A percentile compares a stretch with the other conserved stretches of the same genome.
Evolutionary conservation across 2,888 invertebrate species (phyloP).

Genomic region (Leptopilina syphax): DNA sequence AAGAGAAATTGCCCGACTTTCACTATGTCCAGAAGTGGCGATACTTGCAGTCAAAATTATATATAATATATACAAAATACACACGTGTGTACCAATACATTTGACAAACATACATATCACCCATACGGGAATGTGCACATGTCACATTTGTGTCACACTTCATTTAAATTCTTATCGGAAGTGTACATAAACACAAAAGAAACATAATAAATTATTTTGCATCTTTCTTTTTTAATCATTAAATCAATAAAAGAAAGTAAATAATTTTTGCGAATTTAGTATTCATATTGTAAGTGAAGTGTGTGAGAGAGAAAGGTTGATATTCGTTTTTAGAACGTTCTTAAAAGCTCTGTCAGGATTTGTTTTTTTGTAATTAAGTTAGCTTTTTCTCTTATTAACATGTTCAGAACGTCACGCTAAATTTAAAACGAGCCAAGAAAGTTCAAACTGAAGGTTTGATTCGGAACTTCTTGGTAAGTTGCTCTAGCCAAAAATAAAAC

Average conservation of each 20-base stretch:
- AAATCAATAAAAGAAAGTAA: too few relatives aligned
- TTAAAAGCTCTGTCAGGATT: background rate
- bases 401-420: slow-evolving; percentile 26
- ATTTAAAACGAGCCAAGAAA: slow-evolving; percentile 35
- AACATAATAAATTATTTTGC: background rate
- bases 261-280: background rate
- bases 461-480: slow-evolving; percentile 25
- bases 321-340: background rate
- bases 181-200: background rate
- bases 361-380: slow-evolving; percentile 14
- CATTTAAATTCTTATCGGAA: slow-evolving; percentile 8
- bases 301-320: background rate
- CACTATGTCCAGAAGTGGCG: slow-evolving; percentile 39
- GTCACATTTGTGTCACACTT: background rate
- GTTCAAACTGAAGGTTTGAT: slow-evolving; percentile 25
- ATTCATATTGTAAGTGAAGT: background rate
- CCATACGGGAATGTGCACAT: slow-evolving; percentile 2
- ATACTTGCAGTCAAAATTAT: slow-evolving; percentile 37
- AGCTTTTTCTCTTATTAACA: slow-evolving; percentile 34
- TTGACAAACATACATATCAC: background rate
- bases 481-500: slow-evolving; percentile 33
- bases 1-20: slow-evolving; percentile 37
- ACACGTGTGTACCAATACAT: slow-evolving; percentile 2
- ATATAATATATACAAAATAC: background rate
- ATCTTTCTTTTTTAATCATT: background rate